Conservation (phyloP, 2,113 vertebrate species). For the Hippocampus zosterae region DNA sequence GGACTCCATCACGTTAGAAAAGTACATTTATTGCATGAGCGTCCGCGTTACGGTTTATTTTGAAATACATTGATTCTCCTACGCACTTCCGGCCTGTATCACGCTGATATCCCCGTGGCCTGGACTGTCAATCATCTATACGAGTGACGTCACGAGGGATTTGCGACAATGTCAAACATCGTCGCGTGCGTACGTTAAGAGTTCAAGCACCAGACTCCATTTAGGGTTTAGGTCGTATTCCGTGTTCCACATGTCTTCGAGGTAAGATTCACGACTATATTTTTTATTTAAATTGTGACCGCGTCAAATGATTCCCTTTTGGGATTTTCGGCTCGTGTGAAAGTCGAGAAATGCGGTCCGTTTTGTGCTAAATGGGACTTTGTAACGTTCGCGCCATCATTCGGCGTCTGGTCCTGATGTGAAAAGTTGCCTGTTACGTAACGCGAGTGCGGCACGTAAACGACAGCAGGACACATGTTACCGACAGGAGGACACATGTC, state of each 20-base stretch:
- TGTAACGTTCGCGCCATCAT: background rate
- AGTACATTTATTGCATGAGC: background rate
- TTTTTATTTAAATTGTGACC: background rate
- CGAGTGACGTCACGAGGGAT: slow-evolving; percentile 59
- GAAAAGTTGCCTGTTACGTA: slow-evolving; percentile 61
- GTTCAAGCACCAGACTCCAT: slow-evolving; percentile 15
- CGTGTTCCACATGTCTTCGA: slow-evolving; percentile 37
- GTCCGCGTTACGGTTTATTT: slow-evolving; percentile 16
- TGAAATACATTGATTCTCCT: slow-evolving; percentile 9
- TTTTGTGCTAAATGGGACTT: background rate
- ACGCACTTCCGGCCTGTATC: slow-evolving; percentile 43
- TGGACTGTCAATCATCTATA: slow-evolving; percentile 48
- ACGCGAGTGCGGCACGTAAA: slow-evolving; percentile 41
- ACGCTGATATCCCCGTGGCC: slow-evolving; percentile 27
- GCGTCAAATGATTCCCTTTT: background rate
- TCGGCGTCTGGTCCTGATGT: background rate
- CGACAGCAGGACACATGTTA: background rate
- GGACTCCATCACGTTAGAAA: too few relatives aligned
- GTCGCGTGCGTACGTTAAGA: slow-evolving; percentile 22
- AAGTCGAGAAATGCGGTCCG: too few relatives aligned
- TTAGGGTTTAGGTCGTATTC: slow-evolving; percentile 6
- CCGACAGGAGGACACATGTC: background rate
- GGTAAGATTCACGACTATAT: slow-evolving; percentile 38
- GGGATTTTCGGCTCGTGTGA: background rate
- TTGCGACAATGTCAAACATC: slow-evolving; percentile 65